Evolutionary conservation across 2,888 invertebrate species (phyloP), one percentile per base, ranked within the genome.

Genomic region (Eulithis prunata): DNA sequence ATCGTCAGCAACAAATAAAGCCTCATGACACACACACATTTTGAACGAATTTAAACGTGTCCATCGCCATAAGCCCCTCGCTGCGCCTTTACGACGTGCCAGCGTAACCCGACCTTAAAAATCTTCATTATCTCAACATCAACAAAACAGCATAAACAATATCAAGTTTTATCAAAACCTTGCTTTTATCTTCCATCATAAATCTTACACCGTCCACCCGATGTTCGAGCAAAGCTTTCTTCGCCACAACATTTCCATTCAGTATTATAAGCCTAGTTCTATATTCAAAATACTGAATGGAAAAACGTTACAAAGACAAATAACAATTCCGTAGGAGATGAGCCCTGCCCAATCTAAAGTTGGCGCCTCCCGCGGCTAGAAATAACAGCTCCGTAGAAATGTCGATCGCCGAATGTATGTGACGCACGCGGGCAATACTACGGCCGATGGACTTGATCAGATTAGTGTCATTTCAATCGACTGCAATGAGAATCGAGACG

Each of bases 301-400:
- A 78, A 80, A 77, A 79, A 79, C 75, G 80, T 83, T 87, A 85
- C 84, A 83, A 86, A 83, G 83, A 81, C 86, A 87, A 87, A 90
- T 88, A 87, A 83, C 87, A 80, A 79, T 76, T 74, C 80, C 84
- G 87, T 86, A 21, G 21, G 21, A 88, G 83, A 87, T 86, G 89
- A 88, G 88, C 87, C 83, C 86, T 86, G 86, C 78, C 85, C 78
- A 87, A 85, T 89, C 87, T 89, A 87, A 86, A 87, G 87, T 89
- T 87, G 88, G 88, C 88, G 87, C 83, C 84, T 78, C 80, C 62
- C 77, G 76, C 81, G 79, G 85, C 86, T 87, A 87, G 85, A 90
- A 92, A 91, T 91, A 91, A 86, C 86, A 82, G 83, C 85, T 80
- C 78, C 75, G 78, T 81, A 85, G 77, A 87, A 86, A 87, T 87